Conservation (phyloP, 35 echinoderm and acorn worm species). For the Lytechinus pictus region DNA sequence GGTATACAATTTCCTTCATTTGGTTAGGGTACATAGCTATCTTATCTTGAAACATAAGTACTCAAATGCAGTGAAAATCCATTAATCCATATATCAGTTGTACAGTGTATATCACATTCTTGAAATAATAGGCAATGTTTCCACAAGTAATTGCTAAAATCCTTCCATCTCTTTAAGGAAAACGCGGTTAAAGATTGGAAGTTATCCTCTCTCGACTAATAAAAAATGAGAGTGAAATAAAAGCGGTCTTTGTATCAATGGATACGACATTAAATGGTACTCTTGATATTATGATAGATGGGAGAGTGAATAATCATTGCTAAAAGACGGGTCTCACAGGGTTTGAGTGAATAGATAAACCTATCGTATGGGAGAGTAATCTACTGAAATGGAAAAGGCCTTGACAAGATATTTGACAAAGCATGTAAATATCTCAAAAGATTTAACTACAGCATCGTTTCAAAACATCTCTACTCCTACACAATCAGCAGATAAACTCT, state of each 20-base stretch:
- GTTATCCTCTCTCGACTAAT: background rate
- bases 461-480: background rate
- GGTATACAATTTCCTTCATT: background rate
- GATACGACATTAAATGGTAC: too few relatives aligned
- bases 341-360: background rate
- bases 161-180: background rate
- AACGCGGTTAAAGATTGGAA: background rate
- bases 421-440: background rate
- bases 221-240: background rate
- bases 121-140: too few relatives aligned
- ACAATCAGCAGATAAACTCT: background rate
- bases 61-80: too few relatives aligned
- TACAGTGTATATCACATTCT: too few relatives aligned
- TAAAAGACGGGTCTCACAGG: background rate
- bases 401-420: too few relatives aligned
- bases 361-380: background rate
- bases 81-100: too few relatives aligned
- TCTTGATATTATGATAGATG: too few relatives aligned
- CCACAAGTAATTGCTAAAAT: background rate
- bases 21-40: background rate
- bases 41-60: background rate
- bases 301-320: background rate
- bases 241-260: too few relatives aligned
- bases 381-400: background rate
- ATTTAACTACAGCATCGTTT: background rate